Base-by-base conservation (phyloP, 2,888 invertebrate species). In the Petrolisthes cinctipes region DNA sequence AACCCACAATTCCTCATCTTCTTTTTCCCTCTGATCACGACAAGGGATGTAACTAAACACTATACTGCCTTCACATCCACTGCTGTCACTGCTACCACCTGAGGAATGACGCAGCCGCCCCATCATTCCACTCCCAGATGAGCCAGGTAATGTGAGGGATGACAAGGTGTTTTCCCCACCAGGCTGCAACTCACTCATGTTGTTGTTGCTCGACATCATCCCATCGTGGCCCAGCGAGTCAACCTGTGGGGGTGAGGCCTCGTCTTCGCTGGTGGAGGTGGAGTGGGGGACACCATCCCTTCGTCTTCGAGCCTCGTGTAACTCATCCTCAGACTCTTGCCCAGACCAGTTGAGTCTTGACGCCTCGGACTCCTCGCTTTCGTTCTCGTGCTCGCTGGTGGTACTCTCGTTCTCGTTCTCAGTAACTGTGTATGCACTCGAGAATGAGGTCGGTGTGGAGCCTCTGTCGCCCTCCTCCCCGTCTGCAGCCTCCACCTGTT, bases 1-100 rank as follows among this genome's bases (percentile, higher is more conserved):
- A 11, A 90, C 89, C 90, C 89, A 90, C 53, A 90, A 71, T 73
- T 90, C 90, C 54, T 89, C 90, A 37, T 89, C 85, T 76, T 88
- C 89, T 71, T 81, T 85, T 51, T 90, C 87, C n/a, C 83, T 54
- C 56, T 90, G 83, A 6, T 89, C 90, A 20, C 80, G 84, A 37
- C 86, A 86, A 5, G 89, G 80, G 53, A 89, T 75, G 37, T 88
- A 86, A 23, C 51, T 73, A 53, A 78, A 86, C 5, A 90, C 66
- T 37, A 86, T 85, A 61, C 89, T 89, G 11, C 56, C 81, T 5
- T 17, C 57, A 57, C 23, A 56, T 4, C 57, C 37, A 61, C n/a
- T n/a, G n/a, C n/a, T n/a, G n/a, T n/a, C n/a, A n/a, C 71, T 78
- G 53, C 84, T 57, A 5, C 76, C 6, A 11, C 71, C 71, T 20